A percentile compares a stretch with the other conserved stretches of the same genome.
These are phyloP conservation scores for Pseudochirops corinnae DNA, from an alignment of 2,797 vertebrate genomes.

Conservation along the genomic window DNA sequence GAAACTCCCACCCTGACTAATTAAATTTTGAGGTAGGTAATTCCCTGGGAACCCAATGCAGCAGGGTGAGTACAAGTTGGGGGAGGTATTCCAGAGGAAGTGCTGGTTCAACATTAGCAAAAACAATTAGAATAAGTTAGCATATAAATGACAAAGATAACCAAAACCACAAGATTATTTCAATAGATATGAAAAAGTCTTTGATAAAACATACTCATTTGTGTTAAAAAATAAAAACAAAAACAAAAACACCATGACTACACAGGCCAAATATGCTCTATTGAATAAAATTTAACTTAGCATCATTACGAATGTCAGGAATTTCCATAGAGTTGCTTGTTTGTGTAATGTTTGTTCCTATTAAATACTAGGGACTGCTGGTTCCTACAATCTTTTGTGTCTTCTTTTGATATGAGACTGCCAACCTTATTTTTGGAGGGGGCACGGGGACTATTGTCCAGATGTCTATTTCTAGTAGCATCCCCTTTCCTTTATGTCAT, in stretches of 20 bases:
- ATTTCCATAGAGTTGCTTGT: not conserved
- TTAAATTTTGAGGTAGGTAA: not conserved
- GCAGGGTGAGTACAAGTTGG: not conserved
- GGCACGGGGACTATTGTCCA: not conserved
- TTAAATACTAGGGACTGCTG: not conserved
- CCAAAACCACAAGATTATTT: not conserved
- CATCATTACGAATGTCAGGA: not conserved
- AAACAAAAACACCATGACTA: not conserved
- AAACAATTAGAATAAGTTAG: not conserved
- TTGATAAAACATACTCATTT: not conserved
- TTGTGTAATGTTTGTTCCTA: not conserved
- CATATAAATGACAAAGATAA: not conserved
- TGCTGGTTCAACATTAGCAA: not conserved
- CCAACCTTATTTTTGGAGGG: not conserved
- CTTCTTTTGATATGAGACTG: not conserved
- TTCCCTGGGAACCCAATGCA: not conserved
- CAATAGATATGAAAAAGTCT: not conserved
- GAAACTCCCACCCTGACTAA: not conserved
- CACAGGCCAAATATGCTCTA: not conserved
- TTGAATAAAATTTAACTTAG: not conserved
- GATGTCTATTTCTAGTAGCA: conserved; percentile 19
- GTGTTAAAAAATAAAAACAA: not conserved
- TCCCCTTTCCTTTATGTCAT: not conserved
- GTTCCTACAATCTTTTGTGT: not conserved
- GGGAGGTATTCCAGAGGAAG: not conserved